phyloP scores from a whole-genome alignment of 2,888 invertebrate species.

The Machimus atricapillus region DNA sequence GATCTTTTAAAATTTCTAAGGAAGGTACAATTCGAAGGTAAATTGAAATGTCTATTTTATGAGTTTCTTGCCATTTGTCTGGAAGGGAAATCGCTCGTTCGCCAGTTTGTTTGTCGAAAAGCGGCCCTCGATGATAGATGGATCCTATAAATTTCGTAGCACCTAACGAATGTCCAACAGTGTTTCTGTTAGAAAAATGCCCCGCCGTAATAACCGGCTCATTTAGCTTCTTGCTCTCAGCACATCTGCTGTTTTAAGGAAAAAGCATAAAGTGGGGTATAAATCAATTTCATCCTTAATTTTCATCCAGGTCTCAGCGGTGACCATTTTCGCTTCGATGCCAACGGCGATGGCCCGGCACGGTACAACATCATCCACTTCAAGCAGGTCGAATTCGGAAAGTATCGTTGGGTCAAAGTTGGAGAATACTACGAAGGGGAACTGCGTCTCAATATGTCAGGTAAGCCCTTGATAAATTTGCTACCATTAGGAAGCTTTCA shows the following conservation, averaged over 20 bases:
- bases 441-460: conserved; percentile 78
- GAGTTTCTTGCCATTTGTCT: background rate
- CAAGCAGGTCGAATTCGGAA: conserved; percentile 77
- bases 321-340: conserved; percentile 88
- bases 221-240: background rate
- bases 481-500: background rate
- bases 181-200: background rate
- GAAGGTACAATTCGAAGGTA: conserved; percentile 88
- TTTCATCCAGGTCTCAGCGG: conserved; percentile 77
- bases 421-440: conserved; percentile 87
- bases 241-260: background rate
- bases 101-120: conserved; percentile 10
- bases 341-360: conserved; percentile 91
- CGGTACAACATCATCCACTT: conserved; percentile 96
- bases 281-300: conserved; percentile 23
- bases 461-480: conserved; percentile 63
- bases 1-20: conserved; percentile 83
- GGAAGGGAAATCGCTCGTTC: background rate
- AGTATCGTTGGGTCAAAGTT: conserved; percentile 85
- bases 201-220: conserved; percentile 1
- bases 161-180: conserved; percentile 6
- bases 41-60: conserved; percentile 53
- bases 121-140: conserved; percentile 17
- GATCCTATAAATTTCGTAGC: conserved; percentile 24
- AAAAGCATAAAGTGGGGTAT: background rate